phyloP scores from a whole-genome alignment of 2,888 invertebrate genomes.

The Zonitis immaculata region DNA sequence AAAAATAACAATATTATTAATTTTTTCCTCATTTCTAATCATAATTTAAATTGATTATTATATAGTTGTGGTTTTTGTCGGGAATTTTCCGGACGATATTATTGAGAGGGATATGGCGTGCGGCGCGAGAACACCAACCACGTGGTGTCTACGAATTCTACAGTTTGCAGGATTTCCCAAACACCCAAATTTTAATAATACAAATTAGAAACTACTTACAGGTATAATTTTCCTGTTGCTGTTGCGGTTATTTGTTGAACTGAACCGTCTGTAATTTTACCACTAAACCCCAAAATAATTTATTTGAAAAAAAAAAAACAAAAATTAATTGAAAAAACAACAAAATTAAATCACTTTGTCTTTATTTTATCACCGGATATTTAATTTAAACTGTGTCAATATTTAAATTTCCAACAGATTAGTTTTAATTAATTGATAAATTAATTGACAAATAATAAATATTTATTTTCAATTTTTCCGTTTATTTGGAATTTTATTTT shows the following conservation, averaged over 20 bases:
- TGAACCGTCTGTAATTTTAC: slow-evolving; percentile 15
- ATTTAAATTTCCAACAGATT: no score
- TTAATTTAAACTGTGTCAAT: background rate
- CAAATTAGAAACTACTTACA: slow-evolving; percentile 19
- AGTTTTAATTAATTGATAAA: no score
- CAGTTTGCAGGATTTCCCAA: background rate
- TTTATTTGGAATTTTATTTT: no score
- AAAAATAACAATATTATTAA: background rate
- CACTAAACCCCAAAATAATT: slow-evolving; percentile 12
- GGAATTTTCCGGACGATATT: no score
- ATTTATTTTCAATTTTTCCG: no score
- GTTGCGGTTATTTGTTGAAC: slow-evolving; percentile 7
- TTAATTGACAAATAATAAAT: no score
- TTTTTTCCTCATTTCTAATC: no score
- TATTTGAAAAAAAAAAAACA: slow-evolving; percentile 14
- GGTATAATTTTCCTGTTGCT: slow-evolving; percentile 21
- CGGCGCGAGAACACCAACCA: no score
- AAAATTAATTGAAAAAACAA: slow-evolving; percentile 12
- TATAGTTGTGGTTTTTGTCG: no score
- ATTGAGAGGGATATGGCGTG: no score
- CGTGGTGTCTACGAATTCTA: background rate
- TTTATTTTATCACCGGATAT: slow-evolving; percentile 8
- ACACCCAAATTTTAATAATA: background rate
- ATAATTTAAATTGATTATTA: no score
- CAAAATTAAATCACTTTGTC: slow-evolving; percentile 12